phyloP scores from a whole-genome alignment of 2,797 vertebrate genomes.

The Enteromius mattozi region DNA sequence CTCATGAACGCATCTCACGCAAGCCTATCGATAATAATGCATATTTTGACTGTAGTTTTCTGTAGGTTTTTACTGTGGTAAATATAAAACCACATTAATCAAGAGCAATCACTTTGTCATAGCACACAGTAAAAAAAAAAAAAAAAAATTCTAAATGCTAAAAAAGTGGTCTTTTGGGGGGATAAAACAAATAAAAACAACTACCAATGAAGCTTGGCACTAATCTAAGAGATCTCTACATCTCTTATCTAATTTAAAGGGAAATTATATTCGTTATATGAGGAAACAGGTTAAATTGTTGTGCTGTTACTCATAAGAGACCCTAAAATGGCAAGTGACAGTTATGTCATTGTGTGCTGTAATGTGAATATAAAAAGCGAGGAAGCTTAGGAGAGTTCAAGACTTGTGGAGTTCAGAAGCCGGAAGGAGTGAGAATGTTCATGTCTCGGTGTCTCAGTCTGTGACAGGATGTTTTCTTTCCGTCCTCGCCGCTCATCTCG shows the following conservation, averaged over 20 bases:
- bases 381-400: slow-evolving; percentile 10
- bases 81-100: not conserved
- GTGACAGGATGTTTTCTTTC: slow-evolving; percentile 82
- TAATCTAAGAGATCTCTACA: not conserved
- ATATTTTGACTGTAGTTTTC: slow-evolving; percentile 7
- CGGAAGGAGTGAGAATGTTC: slow-evolving; percentile 92
- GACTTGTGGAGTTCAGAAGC: slow-evolving; percentile 80
- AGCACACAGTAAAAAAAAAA: not conserved
- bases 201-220: slow-evolving; percentile 35
- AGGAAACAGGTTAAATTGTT: not conserved
- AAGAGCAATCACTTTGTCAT: slow-evolving; percentile 7
- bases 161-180: not conserved
- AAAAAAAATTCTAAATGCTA: not conserved
- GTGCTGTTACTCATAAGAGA: not conserved
- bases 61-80: not conserved
- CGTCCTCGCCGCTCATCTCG: slow-evolving; percentile 80
- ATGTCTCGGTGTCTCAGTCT: slow-evolving; percentile 90
- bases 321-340: not conserved
- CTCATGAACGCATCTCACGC: not conserved
- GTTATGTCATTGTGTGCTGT: slow-evolving; percentile 6
- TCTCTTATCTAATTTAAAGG: slow-evolving; percentile 29
- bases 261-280: slow-evolving; percentile 1
- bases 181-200: not conserved
- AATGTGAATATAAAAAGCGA: not conserved
- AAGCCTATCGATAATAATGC: not conserved